Evolutionary conservation across 2,113 vertebrate species (phyloP).

Genomic region (Gadus chalcogrammus): DNA sequence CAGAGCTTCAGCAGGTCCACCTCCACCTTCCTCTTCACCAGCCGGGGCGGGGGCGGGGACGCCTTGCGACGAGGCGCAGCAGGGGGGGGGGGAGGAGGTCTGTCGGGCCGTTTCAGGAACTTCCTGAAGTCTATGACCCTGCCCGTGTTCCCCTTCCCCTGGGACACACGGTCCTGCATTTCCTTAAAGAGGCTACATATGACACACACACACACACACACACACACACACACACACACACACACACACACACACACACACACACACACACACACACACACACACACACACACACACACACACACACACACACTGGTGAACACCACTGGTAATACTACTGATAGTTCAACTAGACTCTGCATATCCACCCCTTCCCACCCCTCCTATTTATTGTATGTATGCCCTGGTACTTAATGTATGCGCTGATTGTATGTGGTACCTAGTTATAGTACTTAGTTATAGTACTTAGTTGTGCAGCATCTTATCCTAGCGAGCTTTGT

Average conservation of each 20-base stretch:
- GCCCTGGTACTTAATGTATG: too few relatives aligned
- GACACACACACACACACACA: background rate
- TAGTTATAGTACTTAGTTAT: too few relatives aligned
- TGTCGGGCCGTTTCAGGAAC: conserved; percentile 16
- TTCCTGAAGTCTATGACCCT: conserved; percentile 35
- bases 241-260: background rate
- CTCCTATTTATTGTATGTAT: too few relatives aligned
- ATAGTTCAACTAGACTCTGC: too few relatives aligned
- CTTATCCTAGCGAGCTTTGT: too few relatives aligned
- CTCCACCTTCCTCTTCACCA: conserved; percentile 50
- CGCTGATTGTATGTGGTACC: too few relatives aligned
- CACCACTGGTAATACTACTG: too few relatives aligned
- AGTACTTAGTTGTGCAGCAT: too few relatives aligned
- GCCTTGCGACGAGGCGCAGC: conserved; percentile 15
- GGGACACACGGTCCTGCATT: conserved; percentile 48
- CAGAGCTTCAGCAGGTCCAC: conserved; percentile 54
- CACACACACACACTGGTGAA: too few relatives aligned
- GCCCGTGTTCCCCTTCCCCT: conserved; percentile 14
- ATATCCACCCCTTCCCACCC: too few relatives aligned
- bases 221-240: background rate
- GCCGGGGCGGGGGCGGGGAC: background rate
- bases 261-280: background rate
- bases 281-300: background rate
- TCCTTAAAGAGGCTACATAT: conserved; percentile 45
- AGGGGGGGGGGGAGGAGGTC: conserved; percentile 39